Evolutionary conservation across 2,888 invertebrate genomes (phyloP).

Genomic region (Eupithecia subfuscata): DNA sequence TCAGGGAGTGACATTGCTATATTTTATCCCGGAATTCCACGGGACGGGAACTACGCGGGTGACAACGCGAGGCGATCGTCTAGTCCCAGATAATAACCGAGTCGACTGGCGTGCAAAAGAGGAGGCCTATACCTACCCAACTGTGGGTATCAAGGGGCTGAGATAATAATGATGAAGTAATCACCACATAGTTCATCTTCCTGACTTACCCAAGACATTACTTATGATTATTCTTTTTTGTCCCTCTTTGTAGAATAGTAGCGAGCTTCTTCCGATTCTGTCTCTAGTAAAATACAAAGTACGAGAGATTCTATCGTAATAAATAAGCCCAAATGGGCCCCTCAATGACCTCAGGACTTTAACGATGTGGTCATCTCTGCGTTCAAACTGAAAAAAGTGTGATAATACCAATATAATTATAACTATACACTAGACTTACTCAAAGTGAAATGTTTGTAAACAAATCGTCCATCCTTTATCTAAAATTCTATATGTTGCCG

Average conservation of each 20-base stretch:
- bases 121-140: neutral
- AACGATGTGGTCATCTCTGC: constrained; percentile 61
- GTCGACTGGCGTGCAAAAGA: neutral
- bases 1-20: too few species aligned
- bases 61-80: too few species aligned
- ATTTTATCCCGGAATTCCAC: too few species aligned
- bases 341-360: constrained; percentile 84
- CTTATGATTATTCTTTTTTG: constrained; percentile 72
- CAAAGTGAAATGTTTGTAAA: neutral
- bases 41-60: too few species aligned
- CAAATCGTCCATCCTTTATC: neutral
- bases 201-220: constrained; percentile 82
- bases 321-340: constrained; percentile 94
- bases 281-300: constrained; percentile 93
- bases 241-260: constrained; percentile 85
- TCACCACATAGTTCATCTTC: neutral
- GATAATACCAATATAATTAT: neutral
- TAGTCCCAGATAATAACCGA: neutral
- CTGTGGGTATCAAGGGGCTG: neutral
- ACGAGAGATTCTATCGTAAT: constrained; percentile 84
- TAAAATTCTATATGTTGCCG: neutral
- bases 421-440: neutral
- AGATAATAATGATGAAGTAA: neutral
- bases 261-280: constrained; percentile 92
- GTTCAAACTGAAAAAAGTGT: constrained; percentile 22